phyloP scores from a whole-genome alignment of 2,113 vertebrate genomes.

The Lasiurus cinereus region DNA sequence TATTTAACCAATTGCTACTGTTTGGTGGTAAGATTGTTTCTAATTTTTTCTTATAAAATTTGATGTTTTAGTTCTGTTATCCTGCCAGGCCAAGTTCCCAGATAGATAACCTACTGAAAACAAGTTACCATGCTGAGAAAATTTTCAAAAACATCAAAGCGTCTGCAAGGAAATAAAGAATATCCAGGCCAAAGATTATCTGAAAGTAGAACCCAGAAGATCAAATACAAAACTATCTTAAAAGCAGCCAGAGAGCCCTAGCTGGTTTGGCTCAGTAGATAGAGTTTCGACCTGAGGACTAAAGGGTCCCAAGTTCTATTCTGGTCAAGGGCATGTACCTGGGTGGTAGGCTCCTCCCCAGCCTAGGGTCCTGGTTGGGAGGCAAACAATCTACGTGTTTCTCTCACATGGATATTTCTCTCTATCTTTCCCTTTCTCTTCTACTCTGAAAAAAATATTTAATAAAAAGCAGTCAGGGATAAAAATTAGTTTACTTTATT shows the following conservation, averaged over 20 bases:
- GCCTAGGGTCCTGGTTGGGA: too few species aligned
- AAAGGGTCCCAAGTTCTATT: too few species aligned
- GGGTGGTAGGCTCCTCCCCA: too few species aligned
- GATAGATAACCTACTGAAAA: background rate
- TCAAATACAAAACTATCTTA: slow-evolving; percentile 42
- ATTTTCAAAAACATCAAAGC: slow-evolving; percentile 37
- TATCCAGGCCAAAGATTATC: background rate
- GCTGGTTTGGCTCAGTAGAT: too few species aligned
- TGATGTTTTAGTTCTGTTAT: slow-evolving; percentile 14
- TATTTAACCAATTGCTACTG: background rate
- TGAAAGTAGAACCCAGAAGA: slow-evolving; percentile 3
- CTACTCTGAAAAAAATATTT: background rate
- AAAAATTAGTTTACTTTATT: background rate
- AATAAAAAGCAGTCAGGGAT: background rate
- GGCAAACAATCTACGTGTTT: too few species aligned
- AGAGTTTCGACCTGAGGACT: too few species aligned
- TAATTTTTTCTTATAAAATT: slow-evolving; percentile 35
- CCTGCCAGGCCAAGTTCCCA: background rate
- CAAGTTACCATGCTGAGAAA: slow-evolving; percentile 34
- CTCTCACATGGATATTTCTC: too few species aligned
- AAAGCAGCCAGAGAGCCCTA: background rate
- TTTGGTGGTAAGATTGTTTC: background rate
- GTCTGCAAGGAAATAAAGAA: background rate
- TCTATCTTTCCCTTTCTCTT: too few species aligned
- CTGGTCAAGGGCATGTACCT: too few species aligned